Conservation (phyloP, 2,113 vertebrate species). For the Alethe diademata region DNA sequence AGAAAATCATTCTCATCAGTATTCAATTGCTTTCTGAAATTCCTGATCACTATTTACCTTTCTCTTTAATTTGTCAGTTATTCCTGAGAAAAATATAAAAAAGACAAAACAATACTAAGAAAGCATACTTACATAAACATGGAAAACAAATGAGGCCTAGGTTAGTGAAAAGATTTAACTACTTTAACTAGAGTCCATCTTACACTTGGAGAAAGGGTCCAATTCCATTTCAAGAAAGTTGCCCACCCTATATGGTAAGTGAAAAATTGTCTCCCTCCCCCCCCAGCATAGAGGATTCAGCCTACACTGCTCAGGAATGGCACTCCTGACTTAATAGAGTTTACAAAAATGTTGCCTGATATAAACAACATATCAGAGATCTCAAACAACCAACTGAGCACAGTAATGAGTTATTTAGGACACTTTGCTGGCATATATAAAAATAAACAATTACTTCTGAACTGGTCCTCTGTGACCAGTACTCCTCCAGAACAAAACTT, state of each 20-base stretch:
- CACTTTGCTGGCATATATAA: neutral
- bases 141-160: neutral
- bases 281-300: neutral
- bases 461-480: neutral
- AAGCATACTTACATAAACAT: neutral
- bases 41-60: constrained; percentile 39
- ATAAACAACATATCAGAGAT: neutral
- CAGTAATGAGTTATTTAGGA: neutral
- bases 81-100: constrained; percentile 14
- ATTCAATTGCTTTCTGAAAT: constrained; percentile 45
- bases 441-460: neutral
- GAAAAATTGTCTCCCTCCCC: neutral
- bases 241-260: neutral
- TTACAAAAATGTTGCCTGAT: neutral
- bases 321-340: neutral
- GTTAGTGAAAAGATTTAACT: neutral
- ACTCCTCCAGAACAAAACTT: neutral
- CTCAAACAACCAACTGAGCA: neutral
- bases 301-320: neutral
- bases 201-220: neutral
- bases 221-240: neutral
- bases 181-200: neutral
- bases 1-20: neutral
- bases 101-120: neutral
- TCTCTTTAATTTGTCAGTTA: constrained; percentile 44